phyloP scores from a whole-genome alignment of 2,797 vertebrate species.

The Gobio occitaniae region DNA sequence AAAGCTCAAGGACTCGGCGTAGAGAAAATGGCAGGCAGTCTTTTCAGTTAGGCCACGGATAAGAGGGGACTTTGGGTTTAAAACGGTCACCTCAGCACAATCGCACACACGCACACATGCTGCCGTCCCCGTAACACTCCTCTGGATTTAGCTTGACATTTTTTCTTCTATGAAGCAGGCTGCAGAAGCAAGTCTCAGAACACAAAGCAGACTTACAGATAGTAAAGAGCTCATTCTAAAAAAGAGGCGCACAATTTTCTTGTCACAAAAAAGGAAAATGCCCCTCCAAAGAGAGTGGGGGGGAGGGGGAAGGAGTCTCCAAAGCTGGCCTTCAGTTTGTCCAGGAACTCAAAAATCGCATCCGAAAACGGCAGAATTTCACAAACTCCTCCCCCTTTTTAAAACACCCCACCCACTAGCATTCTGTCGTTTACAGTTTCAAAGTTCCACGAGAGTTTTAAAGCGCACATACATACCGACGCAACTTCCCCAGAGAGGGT shows the following conservation, averaged over 20 bases:
- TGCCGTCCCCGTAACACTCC: conserved; percentile 57
- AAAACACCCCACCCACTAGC: conserved; percentile 32
- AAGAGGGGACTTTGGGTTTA: conserved; percentile 65
- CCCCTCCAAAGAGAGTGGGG: conserved; percentile 43
- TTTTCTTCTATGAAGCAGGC: conserved; percentile 60
- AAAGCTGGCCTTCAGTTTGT: conserved; percentile 58
- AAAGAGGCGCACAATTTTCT: conserved; percentile 38
- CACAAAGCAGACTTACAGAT: conserved; percentile 65
- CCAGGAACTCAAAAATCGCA: conserved; percentile 50
- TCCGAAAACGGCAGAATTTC: conserved; percentile 62
- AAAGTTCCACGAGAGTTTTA: conserved; percentile 58
- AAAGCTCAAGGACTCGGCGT: conserved; percentile 65
- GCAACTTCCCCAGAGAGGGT: conserved; percentile 69
- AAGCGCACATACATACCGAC: conserved; percentile 64
- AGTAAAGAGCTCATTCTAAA: conserved; percentile 62
- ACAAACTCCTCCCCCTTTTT: conserved; percentile 41
- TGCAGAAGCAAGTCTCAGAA: conserved; percentile 58
- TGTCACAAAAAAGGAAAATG: conserved; percentile 46
- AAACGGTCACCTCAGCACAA: conserved; percentile 66
- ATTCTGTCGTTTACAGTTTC: conserved; percentile 55
- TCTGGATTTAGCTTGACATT: conserved; percentile 53
- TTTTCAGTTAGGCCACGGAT: conserved; percentile 64
- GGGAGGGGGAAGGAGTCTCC: conserved; percentile 18
- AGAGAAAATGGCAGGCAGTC: conserved; percentile 61
- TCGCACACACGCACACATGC: conserved; percentile 64